phyloP scores from a whole-genome alignment of 2,113 vertebrate genomes.

The Notarius lentiginosus region DNA sequence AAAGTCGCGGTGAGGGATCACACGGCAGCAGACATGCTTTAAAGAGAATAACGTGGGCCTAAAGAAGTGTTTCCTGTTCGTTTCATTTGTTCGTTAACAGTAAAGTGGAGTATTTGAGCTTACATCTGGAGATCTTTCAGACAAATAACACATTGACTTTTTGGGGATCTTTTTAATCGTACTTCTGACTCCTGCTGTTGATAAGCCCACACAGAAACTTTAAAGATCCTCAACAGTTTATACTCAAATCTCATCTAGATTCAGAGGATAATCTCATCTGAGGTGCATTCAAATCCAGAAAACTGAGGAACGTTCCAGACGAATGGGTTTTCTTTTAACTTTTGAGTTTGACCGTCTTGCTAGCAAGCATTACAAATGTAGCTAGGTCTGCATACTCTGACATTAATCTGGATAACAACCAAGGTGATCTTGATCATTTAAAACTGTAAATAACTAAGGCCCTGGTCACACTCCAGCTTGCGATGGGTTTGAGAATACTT shows the following conservation, averaged over 20 bases:
- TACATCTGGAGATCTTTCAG: not conserved
- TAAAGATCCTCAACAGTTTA: not conserved
- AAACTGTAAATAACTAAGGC: too few relatives aligned
- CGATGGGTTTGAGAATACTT: too few relatives aligned
- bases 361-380: too few relatives aligned
- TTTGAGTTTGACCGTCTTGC: too few relatives aligned
- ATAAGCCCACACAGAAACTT: not conserved
- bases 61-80: not conserved
- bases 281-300: too few relatives aligned
- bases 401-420: too few relatives aligned
- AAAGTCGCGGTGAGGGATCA: constrained; percentile 11
- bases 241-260: not conserved
- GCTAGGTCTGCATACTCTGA: too few relatives aligned
- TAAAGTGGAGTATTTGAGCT: not conserved
- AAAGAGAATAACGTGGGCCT: not conserved
- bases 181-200: not conserved
- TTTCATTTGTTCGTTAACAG: not conserved
- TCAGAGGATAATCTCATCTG: not conserved
- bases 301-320: too few relatives aligned
- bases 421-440: too few relatives aligned
- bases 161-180: not conserved
- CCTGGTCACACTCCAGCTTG: too few relatives aligned
- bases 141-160: not conserved
- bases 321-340: too few relatives aligned
- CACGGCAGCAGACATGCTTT: not conserved